Evolutionary conservation across 2,888 invertebrate genomes (phyloP), one percentile per base, ranked within the genome.

Genomic region (Philereme transversata): DNA sequence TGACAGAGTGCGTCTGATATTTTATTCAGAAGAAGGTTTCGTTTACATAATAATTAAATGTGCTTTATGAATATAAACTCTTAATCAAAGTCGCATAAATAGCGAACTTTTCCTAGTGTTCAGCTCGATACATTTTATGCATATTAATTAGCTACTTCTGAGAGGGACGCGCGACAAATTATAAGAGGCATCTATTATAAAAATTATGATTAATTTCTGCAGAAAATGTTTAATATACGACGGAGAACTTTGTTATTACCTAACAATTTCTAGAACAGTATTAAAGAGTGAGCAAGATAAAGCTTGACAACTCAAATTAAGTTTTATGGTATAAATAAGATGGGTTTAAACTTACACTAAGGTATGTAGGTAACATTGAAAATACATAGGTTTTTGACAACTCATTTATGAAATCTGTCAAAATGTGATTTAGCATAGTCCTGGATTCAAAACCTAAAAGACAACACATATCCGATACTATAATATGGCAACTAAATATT

Each of bases 31-130:
- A 84, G 87, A 81, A 83, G 86, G 84, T 84, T 87, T 89, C 89
- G 88, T 92, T 92, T 87, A 87, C 90, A 91, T 91, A 88, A 87
- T 91, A 91, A 91, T 91, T 90, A 91, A 90, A 91, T 82, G 83
- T 87, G 83, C 84, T 87, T 90, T 88, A 88, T 91, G 91, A 91
- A 92, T 91, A 90, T 83, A 86, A 90, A 90, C 78, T 87, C 82
- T 82, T 85, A 82, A 83, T 84, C 83, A 84, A 87, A 90, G 85
- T 87, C 83, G 81, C 77, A 81, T 83, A 87, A 90, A 89, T 85
- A 88, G 78, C 79, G 73, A 89, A 90, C 85, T 90, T 88, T 87
- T 87, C 81, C 78, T 84, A 84, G 81, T 86, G 82, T 86, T 84
- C 84, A 81, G 81, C 84, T 84, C 82, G 81, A 88, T 87, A 86